phyloP scores from a whole-genome alignment of 1,140 invertebrate genomes.

The Zaprionus lachaisei region DNA sequence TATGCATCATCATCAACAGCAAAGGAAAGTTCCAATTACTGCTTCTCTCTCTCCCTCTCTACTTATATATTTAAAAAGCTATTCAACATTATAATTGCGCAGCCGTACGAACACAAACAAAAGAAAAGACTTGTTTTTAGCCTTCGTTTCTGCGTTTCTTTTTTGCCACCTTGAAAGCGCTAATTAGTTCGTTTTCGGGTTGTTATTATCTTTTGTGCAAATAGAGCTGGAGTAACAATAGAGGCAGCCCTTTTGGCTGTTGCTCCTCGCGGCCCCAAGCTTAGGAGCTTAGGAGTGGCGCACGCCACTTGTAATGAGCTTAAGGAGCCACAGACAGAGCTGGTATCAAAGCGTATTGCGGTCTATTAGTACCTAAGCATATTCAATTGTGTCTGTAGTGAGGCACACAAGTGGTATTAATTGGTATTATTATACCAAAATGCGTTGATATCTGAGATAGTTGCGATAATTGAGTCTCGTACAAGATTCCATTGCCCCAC shows the following conservation, averaged over 20 bases:
- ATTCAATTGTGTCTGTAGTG: conserved; percentile 8
- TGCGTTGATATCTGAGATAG: neutral
- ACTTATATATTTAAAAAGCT: conserved; percentile 20
- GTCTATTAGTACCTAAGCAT: conserved; percentile 32
- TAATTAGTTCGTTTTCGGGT: conserved; percentile 64
- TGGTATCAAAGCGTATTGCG: conserved; percentile 23
- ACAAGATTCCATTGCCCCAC: neutral
- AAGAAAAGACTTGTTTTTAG: conserved; percentile 22
- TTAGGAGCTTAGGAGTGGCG: no score
- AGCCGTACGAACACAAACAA: conserved; percentile 19
- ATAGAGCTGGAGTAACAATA: conserved; percentile 18
- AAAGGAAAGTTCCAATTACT: conserved; percentile 6
- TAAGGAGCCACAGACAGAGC: conserved; percentile 9
- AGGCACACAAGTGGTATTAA: neutral
- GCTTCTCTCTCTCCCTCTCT: neutral
- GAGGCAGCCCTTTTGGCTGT: conserved; percentile 40
- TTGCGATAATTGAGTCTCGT: neutral
- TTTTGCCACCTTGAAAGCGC: conserved; percentile 43
- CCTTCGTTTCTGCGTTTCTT: neutral
- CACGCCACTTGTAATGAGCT: conserved; percentile 53
- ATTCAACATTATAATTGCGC: conserved; percentile 46
- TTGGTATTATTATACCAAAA: neutral
- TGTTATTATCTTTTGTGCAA: conserved; percentile 58
- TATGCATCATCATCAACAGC: conserved; percentile 24
- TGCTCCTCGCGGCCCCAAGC: neutral